Conservation (phyloP, 2,888 invertebrate species). For the Apoda limacodes region DNA sequence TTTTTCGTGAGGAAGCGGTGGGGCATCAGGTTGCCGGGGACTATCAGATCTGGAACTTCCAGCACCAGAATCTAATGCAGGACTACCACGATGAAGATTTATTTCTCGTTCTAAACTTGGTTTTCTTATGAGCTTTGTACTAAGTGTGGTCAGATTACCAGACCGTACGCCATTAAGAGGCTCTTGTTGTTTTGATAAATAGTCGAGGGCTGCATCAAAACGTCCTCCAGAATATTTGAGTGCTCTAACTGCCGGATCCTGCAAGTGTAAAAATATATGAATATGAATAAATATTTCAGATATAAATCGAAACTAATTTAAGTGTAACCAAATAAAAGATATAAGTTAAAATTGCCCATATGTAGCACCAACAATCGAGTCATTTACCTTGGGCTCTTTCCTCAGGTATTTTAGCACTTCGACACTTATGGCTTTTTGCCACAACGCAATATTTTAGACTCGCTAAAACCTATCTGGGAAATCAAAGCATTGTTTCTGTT, state of each 20-base stretch:
- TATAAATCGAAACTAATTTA: too few species aligned
- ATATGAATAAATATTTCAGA: not conserved
- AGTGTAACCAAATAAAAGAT: too few species aligned
- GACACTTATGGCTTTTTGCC: too few species aligned
- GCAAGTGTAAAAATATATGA: slow-evolving; percentile 24
- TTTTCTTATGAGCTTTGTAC: slow-evolving; percentile 84
- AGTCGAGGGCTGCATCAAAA: slow-evolving; percentile 77
- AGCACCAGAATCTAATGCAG: slow-evolving; percentile 88
- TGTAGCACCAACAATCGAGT: too few species aligned
- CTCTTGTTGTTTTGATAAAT: slow-evolving; percentile 73
- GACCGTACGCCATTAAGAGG: slow-evolving; percentile 66
- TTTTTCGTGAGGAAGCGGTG: slow-evolving; percentile 71
- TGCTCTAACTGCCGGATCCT: slow-evolving; percentile 78
- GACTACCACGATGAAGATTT: slow-evolving; percentile 82
- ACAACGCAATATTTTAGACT: too few species aligned
- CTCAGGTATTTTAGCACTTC: too few species aligned
- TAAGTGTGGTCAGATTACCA: slow-evolving; percentile 69
- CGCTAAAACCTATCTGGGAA: too few species aligned
- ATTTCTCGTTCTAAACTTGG: slow-evolving; percentile 90
- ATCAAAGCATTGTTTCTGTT: too few species aligned
- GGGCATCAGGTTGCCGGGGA: slow-evolving; percentile 76
- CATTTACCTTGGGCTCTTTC: too few species aligned
- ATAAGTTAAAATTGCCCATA: too few species aligned
- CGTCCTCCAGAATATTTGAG: slow-evolving; percentile 78
- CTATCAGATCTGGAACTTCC: slow-evolving; percentile 92